phyloP scores from a whole-genome alignment of 2,888 invertebrate genomes.

The Eutolmus rufibarbis region DNA sequence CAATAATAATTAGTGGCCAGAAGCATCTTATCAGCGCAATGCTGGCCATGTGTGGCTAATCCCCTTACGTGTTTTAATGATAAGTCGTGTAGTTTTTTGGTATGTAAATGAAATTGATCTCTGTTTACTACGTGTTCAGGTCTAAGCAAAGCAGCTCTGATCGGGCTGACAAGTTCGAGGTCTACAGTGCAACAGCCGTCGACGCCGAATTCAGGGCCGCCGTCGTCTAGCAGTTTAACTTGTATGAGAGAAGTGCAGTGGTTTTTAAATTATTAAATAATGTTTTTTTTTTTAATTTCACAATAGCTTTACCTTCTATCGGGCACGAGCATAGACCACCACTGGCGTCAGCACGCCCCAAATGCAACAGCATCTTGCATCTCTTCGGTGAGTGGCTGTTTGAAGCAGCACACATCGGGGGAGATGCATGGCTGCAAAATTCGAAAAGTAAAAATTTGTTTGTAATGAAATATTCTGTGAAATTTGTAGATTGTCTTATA shows the following conservation, averaged over 20 bases:
- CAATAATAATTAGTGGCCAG: background rate
- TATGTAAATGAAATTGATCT: background rate
- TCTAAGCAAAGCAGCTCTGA: slow-evolving; percentile 80
- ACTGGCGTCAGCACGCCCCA: slow-evolving; percentile 80
- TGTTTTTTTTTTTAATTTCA: slow-evolving; percentile 49
- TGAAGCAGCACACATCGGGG: slow-evolving; percentile 92
- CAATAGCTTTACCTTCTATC: slow-evolving; percentile 69
- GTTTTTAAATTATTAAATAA: background rate
- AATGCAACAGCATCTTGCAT: slow-evolving; percentile 94
- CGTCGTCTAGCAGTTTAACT: slow-evolving; percentile 71
- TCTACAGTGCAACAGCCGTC: slow-evolving; percentile 71
- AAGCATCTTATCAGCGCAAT: background rate
- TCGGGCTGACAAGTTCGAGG: slow-evolving; percentile 78
- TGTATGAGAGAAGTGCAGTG: slow-evolving; percentile 62
- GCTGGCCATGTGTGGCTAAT: slow-evolving; percentile 30
- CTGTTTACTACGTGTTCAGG: slow-evolving; percentile 65
- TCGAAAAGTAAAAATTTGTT: slow-evolving; percentile 63
- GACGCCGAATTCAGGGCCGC: slow-evolving; percentile 75
- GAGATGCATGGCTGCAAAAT: slow-evolving; percentile 68
- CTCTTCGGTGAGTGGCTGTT: slow-evolving; percentile 97
- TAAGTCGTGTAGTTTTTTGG: background rate
- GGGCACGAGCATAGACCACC: slow-evolving; percentile 71
- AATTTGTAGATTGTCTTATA: slow-evolving; percentile 46
- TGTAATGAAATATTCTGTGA: background rate
- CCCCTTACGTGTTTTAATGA: slow-evolving; percentile 4